phyloP scores from a whole-genome alignment of 1,140 invertebrate genomes.

The Drosophila aff. region DNA sequence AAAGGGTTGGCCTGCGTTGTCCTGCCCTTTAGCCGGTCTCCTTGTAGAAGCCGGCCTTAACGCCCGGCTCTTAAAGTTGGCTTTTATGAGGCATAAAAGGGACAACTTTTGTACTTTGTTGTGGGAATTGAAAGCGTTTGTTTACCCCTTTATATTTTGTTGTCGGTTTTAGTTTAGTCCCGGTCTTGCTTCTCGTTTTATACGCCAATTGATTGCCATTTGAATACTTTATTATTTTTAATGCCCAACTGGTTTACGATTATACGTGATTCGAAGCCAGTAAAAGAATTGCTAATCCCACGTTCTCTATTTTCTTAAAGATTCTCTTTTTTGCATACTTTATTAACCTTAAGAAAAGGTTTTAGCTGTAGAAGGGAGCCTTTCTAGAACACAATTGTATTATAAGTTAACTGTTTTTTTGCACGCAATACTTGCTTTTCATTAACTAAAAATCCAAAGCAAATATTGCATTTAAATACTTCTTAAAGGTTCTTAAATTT shows the following conservation, averaged over 20 bases:
- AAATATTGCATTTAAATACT: background rate
- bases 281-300: background rate
- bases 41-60: constrained; percentile 26
- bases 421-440: background rate
- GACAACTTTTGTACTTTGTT: constrained; percentile 48
- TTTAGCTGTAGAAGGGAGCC: background rate
- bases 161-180: constrained; percentile 36
- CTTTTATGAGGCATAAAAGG: constrained; percentile 50
- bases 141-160: constrained; percentile 24
- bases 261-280: constrained; percentile 27
- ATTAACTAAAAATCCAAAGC: background rate
- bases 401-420: background rate
- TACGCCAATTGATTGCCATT: constrained; percentile 46
- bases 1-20: constrained; percentile 32
- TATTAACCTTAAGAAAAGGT: constrained; percentile 7
- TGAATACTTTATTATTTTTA: constrained; percentile 57
- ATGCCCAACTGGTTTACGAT: constrained; percentile 33
- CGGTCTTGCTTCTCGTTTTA: constrained; percentile 21
- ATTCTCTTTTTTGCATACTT: background rate
- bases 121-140: constrained; percentile 40
- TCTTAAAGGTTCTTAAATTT: background rate
- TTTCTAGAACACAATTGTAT: too few relatives aligned
- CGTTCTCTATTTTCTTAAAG: background rate
- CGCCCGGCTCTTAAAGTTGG: constrained; percentile 37
- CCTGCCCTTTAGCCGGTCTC: constrained; percentile 20